Base-by-base conservation (phyloP, 2,113 vertebrate genomes). In the Entomyzon cyanotis region DNA sequence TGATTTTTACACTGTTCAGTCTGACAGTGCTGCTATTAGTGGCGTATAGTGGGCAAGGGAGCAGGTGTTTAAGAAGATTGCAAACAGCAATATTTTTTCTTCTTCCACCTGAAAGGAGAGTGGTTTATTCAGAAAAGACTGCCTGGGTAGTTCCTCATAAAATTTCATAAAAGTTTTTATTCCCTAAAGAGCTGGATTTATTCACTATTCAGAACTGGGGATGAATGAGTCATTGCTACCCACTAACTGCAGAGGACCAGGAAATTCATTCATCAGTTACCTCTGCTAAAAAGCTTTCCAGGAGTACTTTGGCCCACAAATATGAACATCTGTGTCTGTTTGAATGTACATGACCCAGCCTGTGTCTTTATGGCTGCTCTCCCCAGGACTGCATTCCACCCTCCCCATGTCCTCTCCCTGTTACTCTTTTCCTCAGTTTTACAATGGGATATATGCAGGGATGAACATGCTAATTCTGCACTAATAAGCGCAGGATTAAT, bases 21-120 rank as follows among this genome's bases (percentile, higher is more conserved):
- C 52, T 90, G 76, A 52, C 52, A 94, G 37, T 46, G 10, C 50
- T 85, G 59, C 35, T 58, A 46, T 77, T 83, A 85, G 63, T 16
- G 11, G 52, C 44, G 33, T 49, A 60, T 8, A 91, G 30, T 58
- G 58, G 50, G 28, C 55, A 64, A 83, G 17, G 79, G 85, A 93
- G 68, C 75, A 83, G 68, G 60, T 93, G 42, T 86, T 95, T 83
- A 67, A 87, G 47, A 76, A 90, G 63, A 69, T 23, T 91, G 59
- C 22, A 75, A 84, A 76, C 18, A 56, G 30, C 35, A 91, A 55
- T 47, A 15, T 33, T 87, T 90, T 73, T 85, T 85, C 86, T 70
- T 23, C 35, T 94, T 94, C 37, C 24, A 87, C 65, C 39, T 70
- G 59, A 81, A 88, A 56, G 25, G 60, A 70, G 25, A 65, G 15